A percentile compares a stretch with the other conserved stretches of the same genome.
phyloP scores from a whole-genome alignment of 2,888 invertebrate species.

The Nomada flava region DNA sequence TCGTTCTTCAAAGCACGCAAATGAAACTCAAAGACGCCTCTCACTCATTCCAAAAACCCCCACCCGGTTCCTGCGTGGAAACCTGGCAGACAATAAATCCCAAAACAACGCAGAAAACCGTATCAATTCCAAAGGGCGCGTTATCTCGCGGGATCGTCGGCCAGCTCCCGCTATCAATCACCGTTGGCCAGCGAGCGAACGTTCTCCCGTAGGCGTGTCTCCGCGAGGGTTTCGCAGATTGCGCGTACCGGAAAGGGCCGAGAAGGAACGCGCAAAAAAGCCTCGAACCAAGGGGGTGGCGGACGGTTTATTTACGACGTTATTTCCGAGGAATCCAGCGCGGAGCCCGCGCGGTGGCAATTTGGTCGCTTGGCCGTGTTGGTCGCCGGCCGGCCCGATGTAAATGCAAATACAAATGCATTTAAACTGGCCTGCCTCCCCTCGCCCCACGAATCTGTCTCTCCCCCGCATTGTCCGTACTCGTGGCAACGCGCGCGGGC shows the following conservation, averaged over 20 bases:
- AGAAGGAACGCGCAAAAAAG: conserved; percentile 32
- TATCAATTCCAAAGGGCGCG: conserved; percentile 2
- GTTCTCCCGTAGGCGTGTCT: conserved; percentile 48
- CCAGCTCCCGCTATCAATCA: conserved; percentile 40
- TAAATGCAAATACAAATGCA: conserved; percentile 77
- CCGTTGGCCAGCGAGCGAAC: neutral
- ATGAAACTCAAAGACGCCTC: neutral
- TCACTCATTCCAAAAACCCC: neutral
- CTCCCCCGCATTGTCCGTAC: neutral
- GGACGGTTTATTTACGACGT: conserved; percentile 70
- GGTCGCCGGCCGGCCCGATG: conserved; percentile 69
- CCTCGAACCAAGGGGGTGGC: conserved; percentile 25
- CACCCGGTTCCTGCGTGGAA: too few relatives aligned
- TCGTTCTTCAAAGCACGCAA: too few relatives aligned
- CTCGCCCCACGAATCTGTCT: neutral
- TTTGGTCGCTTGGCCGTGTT: conserved; percentile 70
- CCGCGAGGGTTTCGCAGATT: conserved; percentile 46
- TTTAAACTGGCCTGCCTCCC: conserved; percentile 64
- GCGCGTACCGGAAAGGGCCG: conserved; percentile 42
- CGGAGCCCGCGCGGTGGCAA: conserved; percentile 66
- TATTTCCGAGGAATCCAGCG: conserved; percentile 70
- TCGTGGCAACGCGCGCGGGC: conserved; percentile 40
- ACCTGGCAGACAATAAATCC: neutral
- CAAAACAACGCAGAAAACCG: neutral
- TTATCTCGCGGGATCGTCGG: conserved; percentile 26